Evolutionary conservation across 2,113 vertebrate genomes (phyloP).

Genomic region (Solea solea): DNA sequence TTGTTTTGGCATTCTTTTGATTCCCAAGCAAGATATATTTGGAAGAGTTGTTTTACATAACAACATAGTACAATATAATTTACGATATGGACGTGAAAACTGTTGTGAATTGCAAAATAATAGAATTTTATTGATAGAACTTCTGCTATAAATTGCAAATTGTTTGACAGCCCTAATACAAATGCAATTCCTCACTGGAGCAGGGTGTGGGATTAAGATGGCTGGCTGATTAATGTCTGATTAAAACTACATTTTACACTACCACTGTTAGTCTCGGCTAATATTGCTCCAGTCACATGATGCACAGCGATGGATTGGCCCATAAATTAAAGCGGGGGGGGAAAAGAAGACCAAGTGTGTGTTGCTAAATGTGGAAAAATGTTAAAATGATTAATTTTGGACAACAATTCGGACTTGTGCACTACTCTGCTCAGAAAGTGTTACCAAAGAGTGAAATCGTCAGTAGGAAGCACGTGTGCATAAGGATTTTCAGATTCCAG

Average conservation of each 20-base stretch:
- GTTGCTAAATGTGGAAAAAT: not conserved
- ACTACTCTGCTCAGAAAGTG: not conserved
- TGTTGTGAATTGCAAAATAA: too few relatives aligned
- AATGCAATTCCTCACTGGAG: not conserved
- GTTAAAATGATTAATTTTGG: not conserved
- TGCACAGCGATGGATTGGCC: slow-evolving; percentile 9
- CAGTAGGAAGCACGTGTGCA: not conserved
- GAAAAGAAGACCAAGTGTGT: not conserved
- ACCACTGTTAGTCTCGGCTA: slow-evolving; percentile 14
- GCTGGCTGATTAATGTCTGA: slow-evolving; percentile 18
- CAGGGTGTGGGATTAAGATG: not conserved
- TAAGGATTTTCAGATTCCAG: slow-evolving; percentile 16
- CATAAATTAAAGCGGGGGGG: slow-evolving; percentile 7
- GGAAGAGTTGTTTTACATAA: too few relatives aligned
- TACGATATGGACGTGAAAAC: too few relatives aligned
- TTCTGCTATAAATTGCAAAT: too few relatives aligned
- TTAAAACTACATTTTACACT: not conserved
- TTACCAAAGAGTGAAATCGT: slow-evolving; percentile 3
- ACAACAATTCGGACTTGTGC: not conserved
- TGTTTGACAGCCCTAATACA: too few relatives aligned
- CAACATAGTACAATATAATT: too few relatives aligned
- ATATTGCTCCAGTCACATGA: slow-evolving; percentile 5
- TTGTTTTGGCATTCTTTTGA: too few relatives aligned
- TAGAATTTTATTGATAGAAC: too few relatives aligned
- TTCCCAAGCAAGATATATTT: too few relatives aligned